These are phyloP conservation scores for Dermochelys coriacea DNA, from an alignment of 2,797 vertebrate species.

Conservation along the genomic window DNA sequence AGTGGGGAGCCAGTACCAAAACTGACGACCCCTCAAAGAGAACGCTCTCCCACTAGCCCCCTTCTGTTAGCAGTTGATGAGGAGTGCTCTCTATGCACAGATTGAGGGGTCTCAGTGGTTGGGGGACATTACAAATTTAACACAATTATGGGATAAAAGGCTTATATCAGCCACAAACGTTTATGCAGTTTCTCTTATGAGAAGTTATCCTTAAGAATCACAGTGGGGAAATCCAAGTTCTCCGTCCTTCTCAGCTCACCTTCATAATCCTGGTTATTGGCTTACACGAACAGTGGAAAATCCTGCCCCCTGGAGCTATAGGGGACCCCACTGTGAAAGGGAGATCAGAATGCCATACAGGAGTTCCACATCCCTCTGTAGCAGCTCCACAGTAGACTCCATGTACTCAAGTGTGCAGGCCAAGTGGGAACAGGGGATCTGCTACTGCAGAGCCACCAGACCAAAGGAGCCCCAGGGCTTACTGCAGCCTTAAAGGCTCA, in stretches of 20 bases:
- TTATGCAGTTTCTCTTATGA: background rate
- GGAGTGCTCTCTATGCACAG: background rate
- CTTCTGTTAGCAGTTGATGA: background rate
- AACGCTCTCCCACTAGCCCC: slow-evolving; percentile 19
- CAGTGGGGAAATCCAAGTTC: background rate
- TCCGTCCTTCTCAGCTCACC: background rate
- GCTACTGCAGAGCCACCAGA: background rate
- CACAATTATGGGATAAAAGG: background rate
- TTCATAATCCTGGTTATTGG: background rate
- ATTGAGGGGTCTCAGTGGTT: slow-evolving; percentile 3
- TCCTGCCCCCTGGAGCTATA: background rate
- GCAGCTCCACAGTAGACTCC: background rate
- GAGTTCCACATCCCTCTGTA: background rate
- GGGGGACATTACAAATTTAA: background rate
- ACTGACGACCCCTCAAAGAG: background rate
- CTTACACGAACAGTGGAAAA: background rate
- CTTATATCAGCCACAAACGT: background rate
- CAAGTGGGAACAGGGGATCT: background rate
- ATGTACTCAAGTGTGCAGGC: background rate
- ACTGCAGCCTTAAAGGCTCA: background rate
- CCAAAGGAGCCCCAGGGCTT: background rate
- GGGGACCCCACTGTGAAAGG: background rate
- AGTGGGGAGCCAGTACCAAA: slow-evolving; percentile 39
- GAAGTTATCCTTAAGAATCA: background rate
- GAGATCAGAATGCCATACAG: background rate